These are phyloP conservation scores for Acromyrmex echinatior DNA, from an alignment of 1,140 invertebrate genomes.

Conservation along the genomic window DNA sequence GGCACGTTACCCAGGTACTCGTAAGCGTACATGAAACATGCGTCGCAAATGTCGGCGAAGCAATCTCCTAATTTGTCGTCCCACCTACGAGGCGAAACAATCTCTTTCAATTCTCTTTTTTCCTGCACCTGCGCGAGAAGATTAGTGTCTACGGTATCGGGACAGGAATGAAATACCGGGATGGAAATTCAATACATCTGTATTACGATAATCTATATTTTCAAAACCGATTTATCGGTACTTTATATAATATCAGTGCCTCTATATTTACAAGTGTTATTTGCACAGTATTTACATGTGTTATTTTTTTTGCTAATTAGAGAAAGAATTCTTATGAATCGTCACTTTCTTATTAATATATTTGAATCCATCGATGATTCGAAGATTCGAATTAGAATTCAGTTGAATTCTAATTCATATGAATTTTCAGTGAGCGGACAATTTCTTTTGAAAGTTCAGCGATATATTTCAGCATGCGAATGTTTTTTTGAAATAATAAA, in stretches of 20 bases:
- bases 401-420: background rate
- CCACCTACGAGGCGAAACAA: conserved; percentile 88
- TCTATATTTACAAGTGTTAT: background rate
- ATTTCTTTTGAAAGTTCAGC: background rate
- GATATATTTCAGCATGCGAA: background rate
- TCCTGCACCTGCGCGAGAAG: conserved; percentile 23
- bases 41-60: conserved; percentile 97
- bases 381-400: background rate
- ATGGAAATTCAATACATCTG: conserved; percentile 1
- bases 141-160: conserved; percentile 5
- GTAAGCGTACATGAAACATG: conserved; percentile 95
- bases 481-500: background rate
- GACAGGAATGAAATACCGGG: background rate
- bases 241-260: background rate
- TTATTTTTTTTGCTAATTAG: conserved; percentile 1
- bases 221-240: background rate
- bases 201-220: conserved; percentile 9
- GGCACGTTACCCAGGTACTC: conserved; percentile 96
- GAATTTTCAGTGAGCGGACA: background rate
- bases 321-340: conserved; percentile 2
- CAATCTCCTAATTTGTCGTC: conserved; percentile 94
- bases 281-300: background rate
- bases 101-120: conserved; percentile 42
- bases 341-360: background rate
- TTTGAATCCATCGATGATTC: background rate